phyloP scores from a whole-genome alignment of 2,888 invertebrate genomes.

The Cataglyphis albicans region DNA sequence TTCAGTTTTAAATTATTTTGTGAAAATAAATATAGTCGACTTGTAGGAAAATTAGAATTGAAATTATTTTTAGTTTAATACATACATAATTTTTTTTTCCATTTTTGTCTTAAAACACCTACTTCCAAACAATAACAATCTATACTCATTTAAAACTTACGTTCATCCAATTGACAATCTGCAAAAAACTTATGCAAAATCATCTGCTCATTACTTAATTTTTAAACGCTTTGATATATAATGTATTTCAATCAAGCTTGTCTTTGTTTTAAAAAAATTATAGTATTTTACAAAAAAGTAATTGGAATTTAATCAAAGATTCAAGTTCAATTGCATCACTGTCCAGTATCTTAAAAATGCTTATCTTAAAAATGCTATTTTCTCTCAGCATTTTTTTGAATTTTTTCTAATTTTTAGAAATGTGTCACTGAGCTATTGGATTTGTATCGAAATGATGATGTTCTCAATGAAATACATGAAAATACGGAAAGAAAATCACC shows the following conservation, averaged over 20 bases:
- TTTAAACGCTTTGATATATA: not conserved
- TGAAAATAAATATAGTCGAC: not conserved
- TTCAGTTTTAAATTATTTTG: not conserved
- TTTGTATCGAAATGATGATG: conserved; percentile 72
- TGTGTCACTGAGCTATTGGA: conserved; percentile 72
- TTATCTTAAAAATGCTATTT: not conserved
- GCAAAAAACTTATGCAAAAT: not conserved
- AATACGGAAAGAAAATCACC: conserved; percentile 64
- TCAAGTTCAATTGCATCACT: not conserved
- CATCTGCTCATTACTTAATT: not conserved
- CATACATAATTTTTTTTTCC: no score
- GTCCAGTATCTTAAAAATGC: not conserved
- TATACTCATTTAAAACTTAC: not conserved
- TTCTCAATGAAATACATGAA: conserved; percentile 72
- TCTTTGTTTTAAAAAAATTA: not conserved
- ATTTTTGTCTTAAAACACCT: not conserved
- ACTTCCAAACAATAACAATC: not conserved
- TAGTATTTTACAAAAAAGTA: not conserved
- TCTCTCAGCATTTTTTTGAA: not conserved
- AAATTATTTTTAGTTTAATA: not conserved
- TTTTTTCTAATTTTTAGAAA: conserved; percentile 69
- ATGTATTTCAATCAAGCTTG: not conserved
- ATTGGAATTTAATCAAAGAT: not conserved
- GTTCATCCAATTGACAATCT: not conserved
- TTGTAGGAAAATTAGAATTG: not conserved